Evolutionary conservation across 2,113 vertebrate species (phyloP).

Genomic region (Saccopteryx bilineata): DNA sequence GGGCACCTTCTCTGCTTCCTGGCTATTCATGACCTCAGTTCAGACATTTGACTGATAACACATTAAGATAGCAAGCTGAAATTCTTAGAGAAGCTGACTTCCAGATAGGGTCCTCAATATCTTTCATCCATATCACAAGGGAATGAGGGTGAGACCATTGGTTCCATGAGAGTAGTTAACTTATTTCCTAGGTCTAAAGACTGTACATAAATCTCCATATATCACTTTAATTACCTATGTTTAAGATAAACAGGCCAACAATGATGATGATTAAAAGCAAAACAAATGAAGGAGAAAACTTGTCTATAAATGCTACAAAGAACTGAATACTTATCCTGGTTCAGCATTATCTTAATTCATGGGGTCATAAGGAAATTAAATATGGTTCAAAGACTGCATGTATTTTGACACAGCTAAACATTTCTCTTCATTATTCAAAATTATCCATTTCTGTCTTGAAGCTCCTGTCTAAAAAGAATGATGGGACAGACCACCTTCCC

Average conservation of each 20-base stretch:
- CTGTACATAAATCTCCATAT: background rate
- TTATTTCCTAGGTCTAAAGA: background rate
- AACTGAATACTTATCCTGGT: background rate
- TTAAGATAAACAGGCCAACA: background rate
- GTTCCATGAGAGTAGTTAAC: background rate
- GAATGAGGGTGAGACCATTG: background rate
- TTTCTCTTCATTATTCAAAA: slow-evolving; percentile 7
- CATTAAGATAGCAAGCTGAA: background rate
- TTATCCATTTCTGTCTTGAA: background rate
- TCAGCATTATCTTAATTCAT: background rate
- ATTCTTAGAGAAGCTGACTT: slow-evolving; percentile 7
- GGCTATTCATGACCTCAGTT: background rate
- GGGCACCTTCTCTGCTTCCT: background rate
- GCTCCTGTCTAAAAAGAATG: background rate
- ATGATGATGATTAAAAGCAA: background rate
- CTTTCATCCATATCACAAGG: background rate
- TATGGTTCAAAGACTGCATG: background rate
- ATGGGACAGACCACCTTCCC: background rate
- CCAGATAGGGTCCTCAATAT: background rate
- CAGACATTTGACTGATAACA: background rate
- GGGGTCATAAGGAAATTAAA: background rate
- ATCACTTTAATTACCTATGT: background rate
- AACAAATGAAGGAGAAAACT: background rate
- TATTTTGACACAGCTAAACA: background rate
- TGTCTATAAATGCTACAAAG: slow-evolving; percentile 15